Conservation (phyloP, 2,113 vertebrate genomes). For the Plotosus lineatus region DNA sequence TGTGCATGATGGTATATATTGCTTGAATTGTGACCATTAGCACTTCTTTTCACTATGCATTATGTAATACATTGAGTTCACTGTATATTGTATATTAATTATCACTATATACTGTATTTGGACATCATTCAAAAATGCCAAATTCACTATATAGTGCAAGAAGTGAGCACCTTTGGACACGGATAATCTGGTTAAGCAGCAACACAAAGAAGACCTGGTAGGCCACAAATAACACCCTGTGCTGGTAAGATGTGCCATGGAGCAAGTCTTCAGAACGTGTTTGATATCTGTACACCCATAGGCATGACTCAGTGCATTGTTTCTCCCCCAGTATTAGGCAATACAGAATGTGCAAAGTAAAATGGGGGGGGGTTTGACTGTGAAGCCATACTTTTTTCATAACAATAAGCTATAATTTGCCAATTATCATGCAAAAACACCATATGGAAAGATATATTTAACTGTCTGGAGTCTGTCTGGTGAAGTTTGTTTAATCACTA, state of each 20-base stretch:
- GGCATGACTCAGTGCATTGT: neutral
- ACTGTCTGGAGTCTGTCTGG: slow-evolving; percentile 31
- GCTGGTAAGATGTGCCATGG: neutral
- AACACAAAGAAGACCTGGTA: neutral
- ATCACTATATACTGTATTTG: too few species aligned
- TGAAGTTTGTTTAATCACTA: slow-evolving; percentile 9
- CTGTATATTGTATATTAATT: too few species aligned
- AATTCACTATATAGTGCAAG: too few species aligned
- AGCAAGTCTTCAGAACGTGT: neutral
- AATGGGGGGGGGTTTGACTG: neutral
- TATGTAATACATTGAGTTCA: too few species aligned
- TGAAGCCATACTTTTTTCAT: neutral
- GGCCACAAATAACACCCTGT: neutral
- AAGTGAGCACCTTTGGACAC: neutral
- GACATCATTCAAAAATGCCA: too few species aligned
- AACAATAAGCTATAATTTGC: neutral
- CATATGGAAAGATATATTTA: neutral
- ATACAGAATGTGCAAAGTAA: neutral
- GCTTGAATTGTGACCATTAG: too few species aligned
- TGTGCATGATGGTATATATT: too few species aligned
- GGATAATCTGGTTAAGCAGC: neutral
- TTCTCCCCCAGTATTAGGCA: neutral
- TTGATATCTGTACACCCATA: neutral
- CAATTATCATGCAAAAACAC: neutral
- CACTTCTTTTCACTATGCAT: too few species aligned